A percentile compares a stretch with the other conserved stretches of the same genome.
phyloP scores from a whole-genome alignment of 2,888 invertebrate genomes.

The Spodoptera exigua region DNA sequence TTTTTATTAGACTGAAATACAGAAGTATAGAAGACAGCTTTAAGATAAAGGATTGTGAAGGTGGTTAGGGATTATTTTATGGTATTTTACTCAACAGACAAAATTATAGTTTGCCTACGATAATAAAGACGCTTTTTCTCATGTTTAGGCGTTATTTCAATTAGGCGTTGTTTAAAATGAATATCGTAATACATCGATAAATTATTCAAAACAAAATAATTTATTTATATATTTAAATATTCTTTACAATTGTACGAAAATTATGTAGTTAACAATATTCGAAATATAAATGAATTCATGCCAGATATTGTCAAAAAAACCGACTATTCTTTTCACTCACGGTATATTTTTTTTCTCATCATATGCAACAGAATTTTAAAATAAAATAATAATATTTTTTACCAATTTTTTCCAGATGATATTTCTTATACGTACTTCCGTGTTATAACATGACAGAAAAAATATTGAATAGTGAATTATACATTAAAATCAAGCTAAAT shows the following conservation, averaged over 20 bases:
- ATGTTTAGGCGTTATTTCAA: too few relatives aligned
- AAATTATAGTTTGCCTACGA: too few relatives aligned
- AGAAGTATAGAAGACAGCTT: too few relatives aligned
- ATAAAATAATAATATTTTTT: constrained; percentile 1
- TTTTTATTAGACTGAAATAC: neutral
- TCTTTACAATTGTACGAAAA: too few relatives aligned
- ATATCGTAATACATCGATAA: neutral
- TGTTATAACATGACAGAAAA: constrained; percentile 63
- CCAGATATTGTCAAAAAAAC: neutral
- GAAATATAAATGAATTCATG: neutral
- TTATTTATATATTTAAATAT: too few relatives aligned
- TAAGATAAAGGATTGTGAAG: too few relatives aligned
- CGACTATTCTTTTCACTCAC: constrained; percentile 55
- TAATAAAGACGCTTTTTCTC: too few relatives aligned
- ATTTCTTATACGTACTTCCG: constrained; percentile 15
- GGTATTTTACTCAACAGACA: too few relatives aligned
- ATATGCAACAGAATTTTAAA: neutral
- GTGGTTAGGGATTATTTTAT: neutral
- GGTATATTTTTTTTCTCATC: neutral
- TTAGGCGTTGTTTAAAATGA: too few relatives aligned
- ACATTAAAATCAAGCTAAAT: constrained; percentile 46
- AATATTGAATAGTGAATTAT: constrained; percentile 56
- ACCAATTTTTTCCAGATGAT: constrained; percentile 46
- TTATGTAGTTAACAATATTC: neutral
- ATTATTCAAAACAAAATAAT: too few relatives aligned